Conservation (phyloP, 1,140 invertebrate genomes). For the Lordiphosa stackelbergi region DNA sequence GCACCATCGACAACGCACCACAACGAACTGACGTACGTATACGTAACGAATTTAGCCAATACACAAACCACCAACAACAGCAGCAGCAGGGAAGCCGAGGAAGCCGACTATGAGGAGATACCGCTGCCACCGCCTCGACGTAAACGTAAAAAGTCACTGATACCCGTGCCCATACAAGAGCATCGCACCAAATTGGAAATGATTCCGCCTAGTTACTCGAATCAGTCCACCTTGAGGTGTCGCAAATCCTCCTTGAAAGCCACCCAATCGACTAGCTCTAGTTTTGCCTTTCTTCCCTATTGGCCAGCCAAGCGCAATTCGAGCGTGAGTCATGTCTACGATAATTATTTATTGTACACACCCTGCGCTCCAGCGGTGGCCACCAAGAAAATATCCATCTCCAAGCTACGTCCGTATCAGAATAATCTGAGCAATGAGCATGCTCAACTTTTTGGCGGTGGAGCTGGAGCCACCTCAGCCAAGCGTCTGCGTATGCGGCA, state of each 20-base stretch:
- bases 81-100: conserved; percentile 6
- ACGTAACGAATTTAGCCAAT: conserved; percentile 74
- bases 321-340: conserved; percentile 72
- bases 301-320: conserved; percentile 68
- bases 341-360: conserved; percentile 68
- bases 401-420: conserved; percentile 52
- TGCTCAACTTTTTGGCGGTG: conserved; percentile 56
- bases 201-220: conserved; percentile 71
- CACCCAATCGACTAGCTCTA: conserved; percentile 71
- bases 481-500: conserved; percentile 54
- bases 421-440: conserved; percentile 68
- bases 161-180: conserved; percentile 59
- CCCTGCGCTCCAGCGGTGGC: conserved; percentile 26
- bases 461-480: conserved; percentile 8
- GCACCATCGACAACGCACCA: conserved; percentile 32
- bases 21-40: conserved; percentile 76
- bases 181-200: conserved; percentile 62
- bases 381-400: conserved; percentile 23
- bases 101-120: conserved; percentile 6
- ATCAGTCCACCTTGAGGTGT: conserved; percentile 65
- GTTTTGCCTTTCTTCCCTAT: conserved; percentile 73
- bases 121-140: conserved; percentile 45
- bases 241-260: conserved; percentile 59
- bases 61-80: conserved; percentile 43
- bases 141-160: conserved; percentile 55